phyloP scores from a whole-genome alignment of 2,888 invertebrate genomes.

The Noctua janthe region DNA sequence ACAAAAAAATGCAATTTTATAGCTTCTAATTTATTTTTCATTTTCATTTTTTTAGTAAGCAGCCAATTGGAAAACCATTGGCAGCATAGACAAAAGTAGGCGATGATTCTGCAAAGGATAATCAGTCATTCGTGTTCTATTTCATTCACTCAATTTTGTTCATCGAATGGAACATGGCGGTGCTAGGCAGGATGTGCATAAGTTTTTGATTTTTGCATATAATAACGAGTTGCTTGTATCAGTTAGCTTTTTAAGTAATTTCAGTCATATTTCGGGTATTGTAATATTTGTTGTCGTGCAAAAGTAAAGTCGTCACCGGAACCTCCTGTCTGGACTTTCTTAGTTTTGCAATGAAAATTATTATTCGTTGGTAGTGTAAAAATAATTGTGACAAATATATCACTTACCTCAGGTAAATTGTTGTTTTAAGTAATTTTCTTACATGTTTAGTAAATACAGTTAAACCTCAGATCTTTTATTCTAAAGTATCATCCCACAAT shows the following conservation, averaged over 20 bases:
- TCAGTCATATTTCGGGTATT: conserved; percentile 71
- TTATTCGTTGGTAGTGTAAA: conserved; percentile 89
- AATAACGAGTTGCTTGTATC: conserved; percentile 78
- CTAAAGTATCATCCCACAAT: conserved; percentile 64
- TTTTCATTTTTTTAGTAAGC: conserved; percentile 5
- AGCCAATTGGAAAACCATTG: conserved; percentile 22
- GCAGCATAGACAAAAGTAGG: conserved; percentile 54
- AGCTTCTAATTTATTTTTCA: not conserved
- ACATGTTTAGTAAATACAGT: conserved; percentile 42
- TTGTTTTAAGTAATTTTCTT: conserved; percentile 74
- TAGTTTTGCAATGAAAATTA: conserved; percentile 88
- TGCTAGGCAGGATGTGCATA: conserved; percentile 89
- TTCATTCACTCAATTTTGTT: conserved; percentile 73
- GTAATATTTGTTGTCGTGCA: conserved; percentile 69
- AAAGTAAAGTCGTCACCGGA: conserved; percentile 67
- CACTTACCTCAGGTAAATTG: conserved; percentile 86
- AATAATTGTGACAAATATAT: conserved; percentile 90
- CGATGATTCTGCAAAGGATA: conserved; percentile 62
- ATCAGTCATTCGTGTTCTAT: conserved; percentile 63
- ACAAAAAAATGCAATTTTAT: not conserved
- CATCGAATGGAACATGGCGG: conserved; percentile 88
- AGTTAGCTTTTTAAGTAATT: conserved; percentile 71
- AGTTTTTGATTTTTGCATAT: conserved; percentile 86
- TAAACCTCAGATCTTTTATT: conserved; percentile 44
- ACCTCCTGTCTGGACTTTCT: conserved; percentile 73